Base-by-base conservation (phyloP, 2,888 invertebrate genomes). In the Nycteola revayana region DNA sequence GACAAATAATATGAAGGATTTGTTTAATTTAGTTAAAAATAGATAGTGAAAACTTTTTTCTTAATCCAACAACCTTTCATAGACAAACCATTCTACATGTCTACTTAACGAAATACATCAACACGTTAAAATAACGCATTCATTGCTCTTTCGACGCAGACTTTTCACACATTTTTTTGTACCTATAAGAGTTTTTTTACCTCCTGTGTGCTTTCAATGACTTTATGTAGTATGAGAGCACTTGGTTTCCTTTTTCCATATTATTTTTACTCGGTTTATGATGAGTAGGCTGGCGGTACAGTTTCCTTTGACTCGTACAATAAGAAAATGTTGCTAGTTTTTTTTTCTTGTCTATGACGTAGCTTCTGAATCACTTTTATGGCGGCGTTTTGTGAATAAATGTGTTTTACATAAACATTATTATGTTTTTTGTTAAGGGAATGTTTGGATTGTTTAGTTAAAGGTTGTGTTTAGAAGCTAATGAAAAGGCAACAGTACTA, bases 261-360 rank as follows among this genome's bases (percentile, higher is more conserved):
- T 71, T 69, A 71, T 70, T 74, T 68, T 69, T 75, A 65, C 66
- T 66, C 63, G 64, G 60, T 66, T 64, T 60, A 57, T 51, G 60
- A 60, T 47, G 66, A 65, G 67, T 48, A 33, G 57, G 51, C 49
- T 49, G 59, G 49, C 51, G 38, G 51, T 31, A 36, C 42, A 56
- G 52, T 57, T 47, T 49, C 63, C 53, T 63, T 62, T 63, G 58
- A 49, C 36, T 38, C 39, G 47, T 34, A 56, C 55, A 58, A 49
- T 49, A 48, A 50, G 39, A 43, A 57, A 56, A 56, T 46, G 46
- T 56, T 45, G 42, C 42, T 36, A 36, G 32, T 26, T 42, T 55
- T 28, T 42, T 55, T 60, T 51, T 39, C 45, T 51, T 49, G 58
- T 54, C 56, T 58, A 42, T 58, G 22, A 11, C 21, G 14, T 2